phyloP scores from a whole-genome alignment of 2,113 vertebrate genomes.

The Cervus canadensis region DNA sequence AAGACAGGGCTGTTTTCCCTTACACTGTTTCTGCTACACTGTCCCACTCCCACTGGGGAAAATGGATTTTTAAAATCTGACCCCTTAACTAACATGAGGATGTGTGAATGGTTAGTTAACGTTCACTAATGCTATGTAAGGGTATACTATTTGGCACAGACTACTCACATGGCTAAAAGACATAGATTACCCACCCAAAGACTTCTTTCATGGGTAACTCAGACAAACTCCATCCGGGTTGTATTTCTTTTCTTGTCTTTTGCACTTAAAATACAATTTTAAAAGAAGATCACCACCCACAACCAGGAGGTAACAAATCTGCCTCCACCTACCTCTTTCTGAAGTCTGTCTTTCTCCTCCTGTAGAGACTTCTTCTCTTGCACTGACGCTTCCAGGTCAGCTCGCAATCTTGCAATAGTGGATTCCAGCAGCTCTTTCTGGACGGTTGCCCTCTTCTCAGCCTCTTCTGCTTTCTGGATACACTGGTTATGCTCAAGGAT shows the following conservation, averaged over 20 bases:
- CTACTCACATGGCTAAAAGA: background rate
- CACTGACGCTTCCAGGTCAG: conserved; percentile 67
- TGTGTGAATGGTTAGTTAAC: background rate
- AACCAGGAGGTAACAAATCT: background rate
- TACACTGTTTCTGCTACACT: background rate
- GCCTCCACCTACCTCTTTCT: conserved; percentile 73
- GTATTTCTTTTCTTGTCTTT: background rate
- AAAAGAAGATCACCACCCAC: background rate
- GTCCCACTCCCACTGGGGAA: background rate
- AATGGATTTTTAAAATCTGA: background rate
- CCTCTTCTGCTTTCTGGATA: conserved; percentile 70
- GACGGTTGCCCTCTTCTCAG: conserved; percentile 54
- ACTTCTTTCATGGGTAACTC: background rate
- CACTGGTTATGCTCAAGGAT: conserved; percentile 69
- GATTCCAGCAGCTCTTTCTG: conserved; percentile 78
- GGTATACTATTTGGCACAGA: background rate
- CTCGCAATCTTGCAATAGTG: conserved; percentile 70
- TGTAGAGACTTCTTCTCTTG: conserved; percentile 68
- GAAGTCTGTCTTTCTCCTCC: conserved; percentile 70
- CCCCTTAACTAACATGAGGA: background rate
- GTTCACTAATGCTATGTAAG: background rate
- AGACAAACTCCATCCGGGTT: background rate
- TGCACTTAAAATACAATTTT: background rate
- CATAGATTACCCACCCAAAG: background rate
- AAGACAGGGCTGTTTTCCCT: background rate